These are phyloP conservation scores for Probosciger aterrimus DNA, from an alignment of 2,113 vertebrate species.

Conservation along the genomic window DNA sequence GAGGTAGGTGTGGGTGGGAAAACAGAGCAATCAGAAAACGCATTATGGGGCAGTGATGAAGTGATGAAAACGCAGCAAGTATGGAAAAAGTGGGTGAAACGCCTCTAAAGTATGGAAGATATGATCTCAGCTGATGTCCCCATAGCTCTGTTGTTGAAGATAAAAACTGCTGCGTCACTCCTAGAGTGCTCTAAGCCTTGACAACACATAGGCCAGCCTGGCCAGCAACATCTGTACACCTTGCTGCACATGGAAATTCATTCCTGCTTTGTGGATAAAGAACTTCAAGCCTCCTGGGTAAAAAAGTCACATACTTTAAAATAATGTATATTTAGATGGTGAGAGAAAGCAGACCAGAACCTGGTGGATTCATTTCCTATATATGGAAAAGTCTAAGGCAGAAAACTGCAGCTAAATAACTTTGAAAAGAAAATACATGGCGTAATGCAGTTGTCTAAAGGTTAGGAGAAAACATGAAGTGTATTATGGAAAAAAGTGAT, in stretches of 20 bases:
- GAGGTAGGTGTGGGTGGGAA: not conserved
- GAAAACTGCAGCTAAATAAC: not conserved
- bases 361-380: not conserved
- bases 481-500: not conserved
- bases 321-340: not conserved
- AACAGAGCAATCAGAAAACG: not conserved
- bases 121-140: not conserved
- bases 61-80: not conserved
- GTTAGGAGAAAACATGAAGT: not conserved
- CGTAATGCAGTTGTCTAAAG: not conserved
- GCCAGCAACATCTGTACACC: not conserved
- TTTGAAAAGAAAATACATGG: not conserved
- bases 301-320: not conserved
- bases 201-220: not conserved
- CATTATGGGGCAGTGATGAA: not conserved
- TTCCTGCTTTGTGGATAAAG: not conserved
- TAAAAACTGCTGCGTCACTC: fast-evolving
- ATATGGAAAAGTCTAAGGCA: not conserved
- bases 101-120: not conserved
- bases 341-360: not conserved
- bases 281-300: not conserved
- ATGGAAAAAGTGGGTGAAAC: not conserved
- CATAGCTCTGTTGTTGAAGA: not conserved
- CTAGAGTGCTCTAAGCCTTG: not conserved
- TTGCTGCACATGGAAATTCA: not conserved